These are phyloP conservation scores for Cylas formicarius DNA, from an alignment of 1,140 invertebrate species.

Conservation along the genomic window DNA sequence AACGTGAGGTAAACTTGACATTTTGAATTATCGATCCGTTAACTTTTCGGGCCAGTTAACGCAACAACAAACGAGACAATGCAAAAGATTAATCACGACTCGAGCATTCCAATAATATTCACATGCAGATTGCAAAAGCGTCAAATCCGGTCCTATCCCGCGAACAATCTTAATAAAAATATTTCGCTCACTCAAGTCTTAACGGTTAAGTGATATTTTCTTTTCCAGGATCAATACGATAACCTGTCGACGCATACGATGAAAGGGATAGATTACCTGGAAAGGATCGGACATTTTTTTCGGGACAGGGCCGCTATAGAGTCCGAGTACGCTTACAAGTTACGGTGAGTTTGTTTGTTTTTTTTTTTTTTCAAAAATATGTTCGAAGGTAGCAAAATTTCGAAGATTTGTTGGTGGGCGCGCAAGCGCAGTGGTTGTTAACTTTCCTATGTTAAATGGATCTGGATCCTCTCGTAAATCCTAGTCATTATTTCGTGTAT, in stretches of 20 bases:
- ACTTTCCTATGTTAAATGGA: no score
- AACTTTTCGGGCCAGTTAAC: no score
- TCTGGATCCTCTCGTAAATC: no score
- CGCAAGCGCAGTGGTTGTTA: no score
- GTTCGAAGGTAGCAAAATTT: no score
- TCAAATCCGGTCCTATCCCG: constrained; percentile 10
- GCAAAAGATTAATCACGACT: no score
- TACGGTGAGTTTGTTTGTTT: constrained; percentile 88
- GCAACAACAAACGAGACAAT: no score
- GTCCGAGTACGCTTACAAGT: constrained; percentile 90
- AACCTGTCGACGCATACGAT: constrained; percentile 90
- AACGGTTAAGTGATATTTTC: constrained; percentile 34
- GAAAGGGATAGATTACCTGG: constrained; percentile 96
- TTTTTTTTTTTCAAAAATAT: no score
- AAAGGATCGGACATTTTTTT: constrained; percentile 89
- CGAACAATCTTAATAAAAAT: constrained; percentile 3
- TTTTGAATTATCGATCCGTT: no score
- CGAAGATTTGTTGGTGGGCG: no score
- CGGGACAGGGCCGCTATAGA: constrained; percentile 91
- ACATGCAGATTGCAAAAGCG: constrained; percentile 13
- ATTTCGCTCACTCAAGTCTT: not conserved
- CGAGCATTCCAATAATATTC: constrained; percentile 1
- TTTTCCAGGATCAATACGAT: constrained; percentile 94
- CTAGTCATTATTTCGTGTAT: no score
- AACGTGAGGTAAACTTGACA: no score